phyloP scores from a whole-genome alignment of 2,797 vertebrate genomes.

The Gymnothorax javanicus region DNA sequence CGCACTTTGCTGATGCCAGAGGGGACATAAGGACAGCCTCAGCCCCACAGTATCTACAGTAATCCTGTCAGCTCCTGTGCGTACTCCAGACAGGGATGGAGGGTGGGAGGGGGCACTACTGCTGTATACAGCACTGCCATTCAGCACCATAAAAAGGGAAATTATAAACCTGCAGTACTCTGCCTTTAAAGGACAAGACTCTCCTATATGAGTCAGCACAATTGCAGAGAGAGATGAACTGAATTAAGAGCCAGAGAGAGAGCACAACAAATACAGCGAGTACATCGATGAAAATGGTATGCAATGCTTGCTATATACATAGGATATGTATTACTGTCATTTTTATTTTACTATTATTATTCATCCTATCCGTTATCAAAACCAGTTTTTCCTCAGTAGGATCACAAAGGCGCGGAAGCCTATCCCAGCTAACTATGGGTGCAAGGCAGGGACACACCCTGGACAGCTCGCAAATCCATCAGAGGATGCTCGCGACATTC shows the following conservation, averaged over 20 bases:
- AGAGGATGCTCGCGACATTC: no score
- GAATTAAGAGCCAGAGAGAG: neutral
- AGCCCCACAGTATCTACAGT: neutral
- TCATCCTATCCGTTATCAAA: neutral
- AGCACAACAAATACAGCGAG: neutral
- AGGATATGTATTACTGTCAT: neutral
- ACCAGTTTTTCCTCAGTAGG: no score
- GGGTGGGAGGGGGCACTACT: constrained; percentile 41
- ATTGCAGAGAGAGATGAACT: constrained; percentile 35
- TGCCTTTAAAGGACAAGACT: constrained; percentile 56
- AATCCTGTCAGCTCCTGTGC: constrained; percentile 20
- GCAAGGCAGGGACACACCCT: no score
- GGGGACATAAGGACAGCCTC: neutral
- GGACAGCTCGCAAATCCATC: no score
- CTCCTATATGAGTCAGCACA: constrained; percentile 57
- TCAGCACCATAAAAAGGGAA: constrained; percentile 47
- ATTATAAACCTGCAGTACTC: constrained; percentile 35
- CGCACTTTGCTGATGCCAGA: neutral
- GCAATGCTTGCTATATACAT: neutral
- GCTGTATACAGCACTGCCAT: constrained; percentile 48
- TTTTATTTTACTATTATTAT: neutral
- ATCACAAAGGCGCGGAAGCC: no score
- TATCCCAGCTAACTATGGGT: no score
- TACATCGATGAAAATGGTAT: neutral
- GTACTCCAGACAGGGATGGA: constrained; percentile 68